These are phyloP conservation scores for Haemorhous mexicanus DNA, from an alignment of 2,113 vertebrate species.

Conservation along the genomic window DNA sequence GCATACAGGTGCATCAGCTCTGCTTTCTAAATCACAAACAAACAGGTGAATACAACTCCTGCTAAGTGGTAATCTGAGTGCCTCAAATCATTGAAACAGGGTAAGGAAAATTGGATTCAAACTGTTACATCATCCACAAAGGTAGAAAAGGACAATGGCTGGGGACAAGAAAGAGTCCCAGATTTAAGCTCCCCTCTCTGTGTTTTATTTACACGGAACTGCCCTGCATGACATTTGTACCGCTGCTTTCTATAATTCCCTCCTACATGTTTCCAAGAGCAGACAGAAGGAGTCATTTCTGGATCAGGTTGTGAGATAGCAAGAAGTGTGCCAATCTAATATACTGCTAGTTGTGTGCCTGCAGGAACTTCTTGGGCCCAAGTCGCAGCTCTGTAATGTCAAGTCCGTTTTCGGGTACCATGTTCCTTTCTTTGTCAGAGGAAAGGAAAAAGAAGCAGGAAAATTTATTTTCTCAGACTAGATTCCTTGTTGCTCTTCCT, in stretches of 20 bases:
- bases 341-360: neutral
- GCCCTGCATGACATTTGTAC: neutral
- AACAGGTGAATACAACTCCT: neutral
- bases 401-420: neutral
- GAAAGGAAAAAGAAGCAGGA: neutral
- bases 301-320: neutral
- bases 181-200: neutral
- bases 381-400: neutral
- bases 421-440: neutral
- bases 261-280: neutral
- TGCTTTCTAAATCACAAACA: conserved; percentile 70
- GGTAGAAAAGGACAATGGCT: neutral
- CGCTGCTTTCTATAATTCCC: neutral
- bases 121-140: neutral
- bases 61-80: neutral
- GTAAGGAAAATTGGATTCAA: neutral
- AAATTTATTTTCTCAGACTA: neutral
- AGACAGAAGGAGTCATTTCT: neutral
- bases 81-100: neutral
- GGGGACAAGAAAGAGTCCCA: neutral
- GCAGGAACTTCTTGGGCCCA: neutral
- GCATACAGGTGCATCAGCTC: conserved; percentile 75
- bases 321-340: neutral
- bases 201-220: neutral
- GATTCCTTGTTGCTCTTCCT: neutral